Base-by-base conservation (phyloP, 2,113 vertebrate species). In the Emydocephalus ijimae region DNA sequence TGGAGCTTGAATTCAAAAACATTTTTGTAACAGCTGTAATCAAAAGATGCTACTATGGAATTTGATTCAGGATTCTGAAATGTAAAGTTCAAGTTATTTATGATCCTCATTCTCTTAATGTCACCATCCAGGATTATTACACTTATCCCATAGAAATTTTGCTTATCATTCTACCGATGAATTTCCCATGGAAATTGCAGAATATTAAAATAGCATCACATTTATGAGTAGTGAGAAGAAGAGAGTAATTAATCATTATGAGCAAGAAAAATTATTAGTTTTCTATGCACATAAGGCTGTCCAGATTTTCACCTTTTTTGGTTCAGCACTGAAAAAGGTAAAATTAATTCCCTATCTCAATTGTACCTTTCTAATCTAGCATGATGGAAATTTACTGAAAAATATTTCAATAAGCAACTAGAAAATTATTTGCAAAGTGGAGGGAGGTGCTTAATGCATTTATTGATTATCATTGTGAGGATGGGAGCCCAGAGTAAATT, bases 151-250 rank as follows among this genome's bases (percentile, higher is more conserved):
- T 10, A 55, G 21, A 93, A 69, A 39, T 18, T 9, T 85, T 6
- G 74, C 91, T 43, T 9, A 89, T 52, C 11, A 1, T 94, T 90
- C 74, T 9, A 34, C 34, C 64, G 64, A 90, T 92, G 87, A 92
- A 86, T 91, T 94, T 14, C 48, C 24, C 39, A n/a, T 11, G 6
- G 94, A 93, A 90, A 88, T 50, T 29, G 74, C 2, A 89, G 56
- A 23, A 86, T 88, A 92, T 93, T 21, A 91, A 94, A 95, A 93
- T 29, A 92, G 5, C 2, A 9, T 34, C 91, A 93, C 87, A 90
- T 57, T 34, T 92, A 61, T 92, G 23, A 91, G 85, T 89, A 89
- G 81, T 20, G 39, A 61, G 48, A 91, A 94, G 0, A 93, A 64
- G 5, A 48, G 3, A 91, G 55, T 85, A 95, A 92, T 85, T 43